These are phyloP conservation scores for Caenorhabditis sp. DNA, from an alignment of 2,888 invertebrate genomes.

Conservation along the genomic window DNA sequence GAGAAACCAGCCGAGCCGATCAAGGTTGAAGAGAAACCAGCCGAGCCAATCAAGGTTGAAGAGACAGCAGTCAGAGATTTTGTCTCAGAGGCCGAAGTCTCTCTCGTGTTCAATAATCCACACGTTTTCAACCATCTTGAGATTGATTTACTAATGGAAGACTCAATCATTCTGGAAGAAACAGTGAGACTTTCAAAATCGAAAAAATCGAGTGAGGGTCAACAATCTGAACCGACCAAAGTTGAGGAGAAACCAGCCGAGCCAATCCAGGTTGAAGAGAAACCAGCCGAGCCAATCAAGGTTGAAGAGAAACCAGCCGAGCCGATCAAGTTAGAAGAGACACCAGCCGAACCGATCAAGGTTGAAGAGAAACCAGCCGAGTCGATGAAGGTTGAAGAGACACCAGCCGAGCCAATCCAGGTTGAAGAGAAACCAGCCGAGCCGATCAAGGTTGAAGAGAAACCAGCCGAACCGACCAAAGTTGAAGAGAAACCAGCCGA, in stretches of 20 bases:
- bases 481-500: neutral
- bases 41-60: too few relatives aligned
- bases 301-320: constrained; percentile 22
- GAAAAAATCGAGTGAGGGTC: neutral
- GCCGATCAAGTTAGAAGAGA: neutral
- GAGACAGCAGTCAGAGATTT: neutral
- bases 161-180: too few relatives aligned
- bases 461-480: neutral
- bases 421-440: neutral
- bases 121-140: neutral
- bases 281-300: neutral
- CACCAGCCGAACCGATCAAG: neutral
- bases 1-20: too few relatives aligned
- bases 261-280: neutral
- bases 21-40: too few relatives aligned
- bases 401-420: neutral
- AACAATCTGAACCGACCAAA: too few relatives aligned
- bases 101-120: neutral
- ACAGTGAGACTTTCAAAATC: too few relatives aligned
- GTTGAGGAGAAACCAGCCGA: neutral
- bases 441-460: constrained; percentile 13
- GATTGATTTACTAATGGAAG: neutral
- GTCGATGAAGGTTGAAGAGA: neutral
- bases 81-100: constrained; percentile 1
- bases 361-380: neutral